A percentile compares a stretch with the other conserved stretches of the same genome.
Conservation (phyloP, 2,888 invertebrate genomes). For the Drosophila hamatofila region DNA sequence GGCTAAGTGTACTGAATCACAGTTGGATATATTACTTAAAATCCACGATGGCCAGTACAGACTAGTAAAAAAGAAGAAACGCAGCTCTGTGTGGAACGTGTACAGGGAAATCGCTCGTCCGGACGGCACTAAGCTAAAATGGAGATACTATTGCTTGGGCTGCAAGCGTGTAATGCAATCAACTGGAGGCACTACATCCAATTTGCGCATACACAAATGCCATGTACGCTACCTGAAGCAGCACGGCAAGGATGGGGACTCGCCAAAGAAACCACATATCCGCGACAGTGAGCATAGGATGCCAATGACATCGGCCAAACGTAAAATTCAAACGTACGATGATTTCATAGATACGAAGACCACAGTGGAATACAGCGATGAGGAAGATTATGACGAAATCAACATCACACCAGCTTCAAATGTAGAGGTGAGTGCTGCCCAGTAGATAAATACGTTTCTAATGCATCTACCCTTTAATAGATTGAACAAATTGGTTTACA, state of each 20-base stretch:
- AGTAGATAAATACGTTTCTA: background rate
- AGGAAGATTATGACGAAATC: constrained; percentile 35
- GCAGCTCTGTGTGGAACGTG: constrained; percentile 65
- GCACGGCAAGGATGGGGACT: constrained; percentile 17
- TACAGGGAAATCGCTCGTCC: constrained; percentile 57
- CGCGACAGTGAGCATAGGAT: background rate
- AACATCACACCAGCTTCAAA: background rate
- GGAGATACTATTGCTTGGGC: constrained; percentile 57
- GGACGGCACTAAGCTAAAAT: constrained; percentile 56
- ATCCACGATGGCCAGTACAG: constrained; percentile 52
- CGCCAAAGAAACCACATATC: background rate
- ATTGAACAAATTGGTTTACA: constrained; percentile 20
- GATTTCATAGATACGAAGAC: constrained; percentile 21
- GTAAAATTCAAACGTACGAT: constrained; percentile 1
- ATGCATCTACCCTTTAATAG: background rate
- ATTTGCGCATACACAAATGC: constrained; percentile 69
- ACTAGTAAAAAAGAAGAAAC: constrained; percentile 50
- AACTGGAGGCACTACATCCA: constrained; percentile 70
- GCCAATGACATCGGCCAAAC: background rate
- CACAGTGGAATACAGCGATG: constrained; percentile 30
- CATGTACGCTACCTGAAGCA: constrained; percentile 63
- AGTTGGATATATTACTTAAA: constrained; percentile 65
- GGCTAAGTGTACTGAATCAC: constrained; percentile 63
- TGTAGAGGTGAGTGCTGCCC: constrained; percentile 3
- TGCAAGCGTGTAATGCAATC: constrained; percentile 72